Evolutionary conservation across 2,113 vertebrate genomes (phyloP).

Genomic region (Bubo bubo): DNA sequence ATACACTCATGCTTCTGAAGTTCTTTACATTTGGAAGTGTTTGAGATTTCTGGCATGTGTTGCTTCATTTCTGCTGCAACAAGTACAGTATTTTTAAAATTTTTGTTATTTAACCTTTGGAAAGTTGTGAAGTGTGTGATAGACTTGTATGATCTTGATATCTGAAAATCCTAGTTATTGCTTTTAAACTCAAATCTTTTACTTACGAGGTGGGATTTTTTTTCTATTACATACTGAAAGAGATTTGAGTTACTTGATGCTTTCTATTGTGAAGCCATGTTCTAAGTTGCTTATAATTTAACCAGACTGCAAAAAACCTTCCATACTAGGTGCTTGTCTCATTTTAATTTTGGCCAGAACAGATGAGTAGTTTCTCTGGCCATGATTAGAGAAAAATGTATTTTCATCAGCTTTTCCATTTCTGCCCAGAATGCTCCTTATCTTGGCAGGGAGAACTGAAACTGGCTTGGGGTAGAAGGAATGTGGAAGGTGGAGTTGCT

Average conservation of each 20-base stretch:
- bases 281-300: neutral
- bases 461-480: neutral
- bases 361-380: neutral
- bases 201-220: neutral
- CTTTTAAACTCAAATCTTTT: neutral
- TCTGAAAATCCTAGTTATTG: neutral
- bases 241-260: neutral
- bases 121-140: neutral
- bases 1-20: fast-evolving
- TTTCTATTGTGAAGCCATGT: neutral
- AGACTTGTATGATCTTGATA: neutral
- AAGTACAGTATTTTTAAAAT: neutral
- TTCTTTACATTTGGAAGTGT: neutral
- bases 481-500: neutral
- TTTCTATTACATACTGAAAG: neutral
- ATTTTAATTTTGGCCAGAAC: neutral
- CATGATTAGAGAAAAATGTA: neutral
- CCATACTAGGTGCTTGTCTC: neutral
- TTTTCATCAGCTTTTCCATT: conserved; percentile 19
- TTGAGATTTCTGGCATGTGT: neutral
- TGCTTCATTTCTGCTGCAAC: neutral
- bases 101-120: neutral
- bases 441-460: neutral
- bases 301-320: neutral
- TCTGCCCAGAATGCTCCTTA: neutral